Percentiles rank a stretch among this genome's conserved stretches.
Evolutionary conservation across 1,140 invertebrate species (phyloP).

Genomic region (Trichonephila inaurata): DNA sequence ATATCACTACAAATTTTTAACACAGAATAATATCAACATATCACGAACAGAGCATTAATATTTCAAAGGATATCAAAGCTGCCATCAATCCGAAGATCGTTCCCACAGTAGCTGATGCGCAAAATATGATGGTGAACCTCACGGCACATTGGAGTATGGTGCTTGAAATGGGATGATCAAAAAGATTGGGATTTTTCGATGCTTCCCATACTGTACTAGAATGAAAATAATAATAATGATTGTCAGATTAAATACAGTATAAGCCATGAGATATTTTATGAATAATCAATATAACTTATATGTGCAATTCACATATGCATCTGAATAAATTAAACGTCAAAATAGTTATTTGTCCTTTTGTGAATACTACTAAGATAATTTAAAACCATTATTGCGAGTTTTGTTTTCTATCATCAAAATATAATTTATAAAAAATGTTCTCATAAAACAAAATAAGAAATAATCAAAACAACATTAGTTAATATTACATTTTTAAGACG

Average conservation of each 20-base stretch:
- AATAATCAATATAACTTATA: too few species aligned
- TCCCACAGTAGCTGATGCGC: slow-evolving; percentile 97
- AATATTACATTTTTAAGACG: too few species aligned
- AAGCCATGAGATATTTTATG: too few species aligned
- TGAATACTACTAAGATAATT: background rate
- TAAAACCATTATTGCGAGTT: background rate
- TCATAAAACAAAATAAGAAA: too few species aligned
- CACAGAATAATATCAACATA: too few species aligned
- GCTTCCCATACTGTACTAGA: slow-evolving; percentile 86
- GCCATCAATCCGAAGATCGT: slow-evolving; percentile 96
- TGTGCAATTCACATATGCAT: too few species aligned
- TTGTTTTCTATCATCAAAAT: background rate
- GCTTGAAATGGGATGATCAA: slow-evolving; percentile 17
- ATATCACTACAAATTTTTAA: too few species aligned
- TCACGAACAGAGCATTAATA: too few species aligned
- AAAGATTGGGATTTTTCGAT: slow-evolving; percentile 86
- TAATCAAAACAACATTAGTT: too few species aligned
- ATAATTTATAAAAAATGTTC: too few species aligned
- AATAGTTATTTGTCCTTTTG: background rate
- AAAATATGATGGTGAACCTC: slow-evolving; percentile 98
- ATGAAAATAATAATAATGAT: slow-evolving; percentile 83
- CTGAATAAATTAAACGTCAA: background rate
- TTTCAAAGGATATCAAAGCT: slow-evolving; percentile 86
- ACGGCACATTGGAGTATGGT: slow-evolving; percentile 90
- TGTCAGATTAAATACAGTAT: too few species aligned